A percentile compares a stretch with the other conserved stretches of the same genome.
Evolutionary conservation across 2,888 invertebrate genomes (phyloP).

Genomic region (Enchytraeus crypticus): DNA sequence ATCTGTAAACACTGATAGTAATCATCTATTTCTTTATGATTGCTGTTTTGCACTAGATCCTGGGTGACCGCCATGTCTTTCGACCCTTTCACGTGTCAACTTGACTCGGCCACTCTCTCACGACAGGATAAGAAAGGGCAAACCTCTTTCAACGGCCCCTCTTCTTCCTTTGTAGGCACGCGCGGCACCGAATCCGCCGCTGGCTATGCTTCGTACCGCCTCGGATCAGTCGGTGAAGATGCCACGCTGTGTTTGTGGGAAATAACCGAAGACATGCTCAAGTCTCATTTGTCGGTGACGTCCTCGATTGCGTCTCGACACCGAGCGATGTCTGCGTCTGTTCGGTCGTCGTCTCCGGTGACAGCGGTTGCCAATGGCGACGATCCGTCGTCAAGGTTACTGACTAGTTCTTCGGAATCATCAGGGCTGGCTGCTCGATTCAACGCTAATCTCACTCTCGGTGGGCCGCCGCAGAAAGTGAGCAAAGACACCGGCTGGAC

Average conservation of each 20-base stretch:
- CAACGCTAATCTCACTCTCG: no score
- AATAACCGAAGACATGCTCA: constrained; percentile 80
- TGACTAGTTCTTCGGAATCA: background rate
- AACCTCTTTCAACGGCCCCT: background rate
- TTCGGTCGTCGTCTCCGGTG: background rate
- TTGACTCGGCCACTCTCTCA: constrained; percentile 46
- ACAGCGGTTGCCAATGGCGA: background rate
- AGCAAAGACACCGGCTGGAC: no score
- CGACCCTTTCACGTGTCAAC: constrained; percentile 55
- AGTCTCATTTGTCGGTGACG: background rate
- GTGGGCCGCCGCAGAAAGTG: no score
- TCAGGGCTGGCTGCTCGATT: background rate
- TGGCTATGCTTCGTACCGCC: constrained; percentile 58
- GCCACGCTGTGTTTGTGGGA: constrained; percentile 97
- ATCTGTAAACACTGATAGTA: no score
- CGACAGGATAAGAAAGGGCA: no score
- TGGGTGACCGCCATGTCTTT: constrained; percentile 97
- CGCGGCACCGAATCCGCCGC: background rate
- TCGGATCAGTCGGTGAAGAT: constrained; percentile 94
- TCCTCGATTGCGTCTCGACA: background rate
- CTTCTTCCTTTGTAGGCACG: no score
- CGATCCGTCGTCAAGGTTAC: background rate
- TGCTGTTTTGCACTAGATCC: constrained; percentile 56
- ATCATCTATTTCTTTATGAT: background rate
- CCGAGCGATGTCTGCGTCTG: background rate